These are phyloP conservation scores for Clangula hyemalis DNA, from an alignment of 2,797 vertebrate species.

Conservation along the genomic window DNA sequence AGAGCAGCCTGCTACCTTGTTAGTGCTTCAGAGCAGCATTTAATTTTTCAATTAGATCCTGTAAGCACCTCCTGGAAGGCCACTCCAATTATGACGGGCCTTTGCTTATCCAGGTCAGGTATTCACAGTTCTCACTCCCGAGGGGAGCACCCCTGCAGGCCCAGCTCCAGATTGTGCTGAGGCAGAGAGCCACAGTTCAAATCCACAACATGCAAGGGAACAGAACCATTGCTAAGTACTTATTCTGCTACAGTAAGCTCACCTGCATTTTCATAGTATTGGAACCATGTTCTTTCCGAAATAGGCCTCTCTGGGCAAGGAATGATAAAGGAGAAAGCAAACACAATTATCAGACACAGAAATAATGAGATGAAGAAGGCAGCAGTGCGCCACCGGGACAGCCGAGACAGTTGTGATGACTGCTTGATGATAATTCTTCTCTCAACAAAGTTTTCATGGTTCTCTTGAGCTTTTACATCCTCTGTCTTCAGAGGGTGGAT, in stretches of 20 bases:
- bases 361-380: slow-evolving; percentile 91
- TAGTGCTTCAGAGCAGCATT: background rate
- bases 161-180: background rate
- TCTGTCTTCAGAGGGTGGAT: slow-evolving; percentile 86
- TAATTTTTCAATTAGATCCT: slow-evolving; percentile 20
- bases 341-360: slow-evolving; percentile 88
- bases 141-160: slow-evolving; percentile 12
- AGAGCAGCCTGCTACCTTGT: background rate
- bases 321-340: slow-evolving; percentile 94
- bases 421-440: slow-evolving; percentile 73
- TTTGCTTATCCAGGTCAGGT: slow-evolving; percentile 56
- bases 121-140: slow-evolving; percentile 1
- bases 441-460: slow-evolving; percentile 45
- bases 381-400: slow-evolving; percentile 86
- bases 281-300: slow-evolving; percentile 83
- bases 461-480: slow-evolving; percentile 74
- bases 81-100: slow-evolving; percentile 39
- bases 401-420: slow-evolving; percentile 68
- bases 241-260: slow-evolving; percentile 7
- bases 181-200: background rate
- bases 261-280: slow-evolving; percentile 81
- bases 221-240: background rate
- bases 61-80: slow-evolving; percentile 46
- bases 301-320: slow-evolving; percentile 89
- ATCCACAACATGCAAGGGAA: rapidly evolving